Evolutionary conservation across 1,140 invertebrate genomes (phyloP), one percentile per base, ranked within the genome.

Genomic region (Ips nitidus): DNA sequence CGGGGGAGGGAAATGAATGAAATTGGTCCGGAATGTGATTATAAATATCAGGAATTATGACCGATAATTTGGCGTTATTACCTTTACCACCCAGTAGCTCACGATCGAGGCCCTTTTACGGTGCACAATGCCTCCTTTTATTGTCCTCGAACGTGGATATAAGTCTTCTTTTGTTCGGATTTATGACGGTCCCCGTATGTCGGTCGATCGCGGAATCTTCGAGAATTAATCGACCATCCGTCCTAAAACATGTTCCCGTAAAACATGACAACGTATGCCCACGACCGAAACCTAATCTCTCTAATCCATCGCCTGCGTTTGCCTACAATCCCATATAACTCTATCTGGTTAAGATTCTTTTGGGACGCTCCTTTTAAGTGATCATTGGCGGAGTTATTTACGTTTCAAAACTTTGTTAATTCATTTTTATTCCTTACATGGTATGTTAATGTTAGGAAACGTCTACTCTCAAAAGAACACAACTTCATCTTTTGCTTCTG

Each of bases 21-120:
- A 68, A 68, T 52, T 68, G 66, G 66, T 68, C 57, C 66, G 66
- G 22, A 22, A 22, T 22, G 22, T 22, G 22, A 22, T 22, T 22
- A 22, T 22, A 22, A 22, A 22, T 22, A 61, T 68, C 52, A 68
- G 66, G 57, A 57, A 68, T 68, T 68, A 68, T 42, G 45, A 52
- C 42, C 57, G 66, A 68, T 68, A 60, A 60, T 59, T 68, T 68
- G 56, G 66, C 45, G 57, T 68, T 60, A 68, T 68, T 68, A 68
- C 66, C 56, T 52, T 40, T 68, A 52, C 66, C 66, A 69, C 66
- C 66, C 66, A 69, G 66, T 69, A 69, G 66, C 66, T 61, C 66
- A 69, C 66, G 66, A 63, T 69, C 66, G 41, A 42, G 41, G 52
- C 58, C 66, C 66, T 69, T 69, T 53, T 69, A 69, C 22, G 66